phyloP scores from a whole-genome alignment of 2,113 vertebrate species.

The Toxotes jaculatrix region DNA sequence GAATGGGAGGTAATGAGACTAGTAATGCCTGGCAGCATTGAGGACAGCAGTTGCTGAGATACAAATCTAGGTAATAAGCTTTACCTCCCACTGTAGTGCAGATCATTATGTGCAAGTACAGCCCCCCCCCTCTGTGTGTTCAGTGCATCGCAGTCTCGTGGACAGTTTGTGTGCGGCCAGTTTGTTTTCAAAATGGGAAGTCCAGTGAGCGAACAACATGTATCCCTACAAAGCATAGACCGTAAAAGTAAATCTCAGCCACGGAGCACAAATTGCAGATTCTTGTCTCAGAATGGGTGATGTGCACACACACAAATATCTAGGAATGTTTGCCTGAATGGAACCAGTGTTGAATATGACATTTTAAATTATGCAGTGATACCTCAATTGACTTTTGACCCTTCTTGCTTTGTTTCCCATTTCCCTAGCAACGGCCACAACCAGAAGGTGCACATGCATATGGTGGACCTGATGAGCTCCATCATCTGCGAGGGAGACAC shows the following conservation, averaged over 20 bases:
- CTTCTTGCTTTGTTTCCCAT: slow-evolving; percentile 55
- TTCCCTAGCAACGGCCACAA: slow-evolving; percentile 95
- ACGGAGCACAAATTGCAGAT: background rate
- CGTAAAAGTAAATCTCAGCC: background rate
- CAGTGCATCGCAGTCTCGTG: background rate
- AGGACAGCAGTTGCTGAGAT: slow-evolving; percentile 15
- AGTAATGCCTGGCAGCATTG: slow-evolving; percentile 32
- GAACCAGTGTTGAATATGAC: background rate
- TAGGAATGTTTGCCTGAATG: too few relatives aligned
- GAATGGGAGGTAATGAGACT: slow-evolving; percentile 51
- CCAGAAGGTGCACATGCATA: slow-evolving; percentile 99
- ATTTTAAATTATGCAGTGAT: background rate
- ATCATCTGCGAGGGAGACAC: slow-evolving; percentile 99
- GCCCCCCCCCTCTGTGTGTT: slow-evolving; percentile 27
- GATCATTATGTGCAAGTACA: slow-evolving; percentile 31
- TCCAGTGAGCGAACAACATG: background rate
- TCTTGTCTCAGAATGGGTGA: background rate
- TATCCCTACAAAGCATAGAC: slow-evolving; percentile 4
- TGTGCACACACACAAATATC: background rate
- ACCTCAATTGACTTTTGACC: background rate
- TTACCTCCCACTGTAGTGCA: slow-evolving; percentile 38
- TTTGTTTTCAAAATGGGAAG: slow-evolving; percentile 2
- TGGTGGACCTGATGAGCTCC: slow-evolving; percentile 99
- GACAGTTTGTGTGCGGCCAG: background rate
- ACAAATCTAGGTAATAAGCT: slow-evolving; percentile 52